A percentile compares a stretch with the other conserved stretches of the same genome.
Evolutionary conservation across 2,888 invertebrate species (phyloP).

Genomic region (Dexiosoma caninum): DNA sequence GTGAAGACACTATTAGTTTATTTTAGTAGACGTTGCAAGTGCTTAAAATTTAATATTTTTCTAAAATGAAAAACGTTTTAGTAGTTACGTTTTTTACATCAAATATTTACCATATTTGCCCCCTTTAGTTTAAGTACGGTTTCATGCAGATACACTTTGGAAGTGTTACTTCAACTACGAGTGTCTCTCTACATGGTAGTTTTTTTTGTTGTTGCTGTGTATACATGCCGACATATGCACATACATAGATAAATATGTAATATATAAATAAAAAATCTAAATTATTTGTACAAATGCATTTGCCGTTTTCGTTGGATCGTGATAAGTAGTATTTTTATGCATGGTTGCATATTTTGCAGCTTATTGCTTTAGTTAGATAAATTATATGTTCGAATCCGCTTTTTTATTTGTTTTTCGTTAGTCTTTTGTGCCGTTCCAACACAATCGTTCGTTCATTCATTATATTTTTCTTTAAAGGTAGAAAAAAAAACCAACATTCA

Average conservation of each 20-base stretch:
- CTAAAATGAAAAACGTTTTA: too few relatives aligned
- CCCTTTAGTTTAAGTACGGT: neutral
- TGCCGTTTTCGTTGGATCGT: constrained; percentile 41
- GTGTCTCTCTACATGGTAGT: constrained; percentile 10
- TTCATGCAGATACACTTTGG: constrained; percentile 36
- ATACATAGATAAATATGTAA: neutral
- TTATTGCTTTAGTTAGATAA: constrained; percentile 51
- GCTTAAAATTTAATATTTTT: too few relatives aligned
- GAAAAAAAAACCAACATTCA: constrained; percentile 12
- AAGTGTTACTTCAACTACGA: constrained; percentile 53
- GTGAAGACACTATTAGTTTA: too few relatives aligned
- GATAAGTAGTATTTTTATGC: constrained; percentile 64
- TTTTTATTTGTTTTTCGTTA: neutral
- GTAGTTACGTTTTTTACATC: too few relatives aligned
- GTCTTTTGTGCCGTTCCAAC: constrained; percentile 14
- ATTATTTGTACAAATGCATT: constrained; percentile 49
- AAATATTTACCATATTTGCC: too few relatives aligned
- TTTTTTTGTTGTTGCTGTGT: constrained; percentile 15
- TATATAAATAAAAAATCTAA: constrained; percentile 9
- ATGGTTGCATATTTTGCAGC: constrained; percentile 56
- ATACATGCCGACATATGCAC: neutral
- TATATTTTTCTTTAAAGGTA: constrained; percentile 17
- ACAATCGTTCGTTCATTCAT: constrained; percentile 33
- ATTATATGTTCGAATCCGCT: constrained; percentile 7
- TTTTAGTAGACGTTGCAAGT: too few relatives aligned